Percentiles rank a stretch among this genome's conserved stretches.
These are phyloP conservation scores for Drosophila sucinea DNA, from an alignment of 1,140 invertebrate species.

Conservation along the genomic window DNA sequence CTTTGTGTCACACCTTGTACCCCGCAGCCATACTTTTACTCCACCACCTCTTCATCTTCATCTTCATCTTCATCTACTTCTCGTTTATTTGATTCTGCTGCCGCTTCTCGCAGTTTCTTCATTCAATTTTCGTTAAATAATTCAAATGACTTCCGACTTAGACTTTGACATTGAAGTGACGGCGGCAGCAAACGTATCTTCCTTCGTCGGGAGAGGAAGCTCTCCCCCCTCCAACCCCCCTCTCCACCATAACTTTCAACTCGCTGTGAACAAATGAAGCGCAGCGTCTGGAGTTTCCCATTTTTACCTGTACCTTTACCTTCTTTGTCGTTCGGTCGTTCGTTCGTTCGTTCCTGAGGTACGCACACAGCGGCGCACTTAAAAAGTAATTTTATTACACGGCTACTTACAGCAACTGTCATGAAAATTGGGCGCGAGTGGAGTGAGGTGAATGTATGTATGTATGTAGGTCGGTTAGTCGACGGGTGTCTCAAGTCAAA, in stretches of 20 bases:
- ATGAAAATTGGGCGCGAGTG: constrained; percentile 16
- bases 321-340: no score
- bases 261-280: constrained; percentile 55
- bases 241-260: constrained; percentile 5
- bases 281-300: neutral
- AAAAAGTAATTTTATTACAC: constrained; percentile 80
- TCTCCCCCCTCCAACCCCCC: neutral
- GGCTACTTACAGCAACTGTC: constrained; percentile 70
- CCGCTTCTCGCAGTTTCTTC: constrained; percentile 4
- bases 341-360: constrained; percentile 26
- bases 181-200: constrained; percentile 1
- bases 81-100: constrained; percentile 5
- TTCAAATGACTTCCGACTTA: constrained; percentile 75
- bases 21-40: neutral
- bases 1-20: neutral
- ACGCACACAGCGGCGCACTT: constrained; percentile 55
- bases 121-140: constrained; percentile 55
- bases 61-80: neutral
- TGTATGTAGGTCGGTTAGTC: neutral
- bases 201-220: neutral
- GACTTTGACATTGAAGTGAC: constrained; percentile 58
- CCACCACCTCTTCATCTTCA: neutral
- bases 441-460: neutral
- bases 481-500: neutral
- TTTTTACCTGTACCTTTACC: neutral